phyloP scores from a whole-genome alignment of 1,140 invertebrate genomes.

The Cheumatopsyche charites region DNA sequence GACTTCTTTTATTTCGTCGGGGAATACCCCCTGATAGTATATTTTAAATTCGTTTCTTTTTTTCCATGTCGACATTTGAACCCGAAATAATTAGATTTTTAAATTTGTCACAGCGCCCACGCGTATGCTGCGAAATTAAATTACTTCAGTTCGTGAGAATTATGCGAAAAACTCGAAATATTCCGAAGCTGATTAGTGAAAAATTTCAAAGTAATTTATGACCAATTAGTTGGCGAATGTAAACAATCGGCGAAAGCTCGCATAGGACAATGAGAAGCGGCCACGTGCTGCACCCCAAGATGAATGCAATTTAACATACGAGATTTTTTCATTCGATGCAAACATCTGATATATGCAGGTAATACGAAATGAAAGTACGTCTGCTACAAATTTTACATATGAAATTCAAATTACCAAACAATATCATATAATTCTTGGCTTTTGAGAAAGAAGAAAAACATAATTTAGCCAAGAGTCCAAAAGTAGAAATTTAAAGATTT shows the following conservation, averaged over 20 bases:
- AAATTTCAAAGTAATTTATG: not conserved
- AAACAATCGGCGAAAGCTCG: constrained; percentile 4
- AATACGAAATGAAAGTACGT: not conserved
- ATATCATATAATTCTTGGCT: too few species aligned
- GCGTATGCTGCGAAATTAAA: not conserved
- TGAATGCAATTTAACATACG: constrained; percentile 10
- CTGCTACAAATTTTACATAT: too few species aligned
- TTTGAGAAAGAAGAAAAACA: too few species aligned
- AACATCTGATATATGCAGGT: not conserved
- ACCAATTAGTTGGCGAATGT: not conserved
- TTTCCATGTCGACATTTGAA: constrained; percentile 18
- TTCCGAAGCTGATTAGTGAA: not conserved
- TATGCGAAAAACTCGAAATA: not conserved
- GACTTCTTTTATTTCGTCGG: constrained; percentile 25
- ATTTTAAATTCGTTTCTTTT: constrained; percentile 35
- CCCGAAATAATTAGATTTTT: constrained; percentile 46
- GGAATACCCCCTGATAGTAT: constrained; percentile 7
- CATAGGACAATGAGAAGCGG: constrained; percentile 10
- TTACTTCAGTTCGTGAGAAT: not conserved
- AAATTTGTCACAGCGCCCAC: constrained; percentile 38
- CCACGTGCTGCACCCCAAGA: constrained; percentile 19
- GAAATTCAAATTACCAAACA: too few species aligned
- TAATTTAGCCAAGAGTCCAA: too few species aligned
- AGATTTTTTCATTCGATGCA: constrained; percentile 10
- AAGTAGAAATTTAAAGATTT: too few species aligned